A percentile compares a stretch with the other conserved stretches of the same genome.
Evolutionary conservation across 1,140 invertebrate genomes (phyloP).

Genomic region (Tetragnatha versicolor): DNA sequence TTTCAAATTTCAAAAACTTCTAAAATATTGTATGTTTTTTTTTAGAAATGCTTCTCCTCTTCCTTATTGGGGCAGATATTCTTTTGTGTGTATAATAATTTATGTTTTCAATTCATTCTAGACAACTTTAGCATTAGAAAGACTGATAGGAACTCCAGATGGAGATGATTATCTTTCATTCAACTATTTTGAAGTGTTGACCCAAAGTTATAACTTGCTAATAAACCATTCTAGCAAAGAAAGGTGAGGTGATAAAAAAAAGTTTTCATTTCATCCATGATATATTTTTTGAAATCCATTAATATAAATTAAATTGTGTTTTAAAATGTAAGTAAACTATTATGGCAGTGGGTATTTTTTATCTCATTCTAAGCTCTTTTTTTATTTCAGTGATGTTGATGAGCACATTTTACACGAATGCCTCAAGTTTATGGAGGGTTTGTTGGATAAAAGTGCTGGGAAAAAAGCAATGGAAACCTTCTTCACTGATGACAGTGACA

Average conservation of each 20-base stretch:
- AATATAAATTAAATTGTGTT: no score
- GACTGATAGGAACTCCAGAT: slow-evolving; percentile 71
- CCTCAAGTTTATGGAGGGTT: slow-evolving; percentile 81
- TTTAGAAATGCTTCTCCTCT: no score
- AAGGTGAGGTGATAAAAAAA: slow-evolving; percentile 58
- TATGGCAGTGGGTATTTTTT: no score
- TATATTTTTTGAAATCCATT: neutral
- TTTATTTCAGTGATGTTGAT: slow-evolving; percentile 67
- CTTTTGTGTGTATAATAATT: neutral
- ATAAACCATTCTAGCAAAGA: slow-evolving; percentile 62
- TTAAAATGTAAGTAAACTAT: no score
- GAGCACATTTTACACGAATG: slow-evolving; percentile 76
- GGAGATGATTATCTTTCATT: slow-evolving; percentile 71
- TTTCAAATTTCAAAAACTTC: no score
- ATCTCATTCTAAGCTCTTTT: no score
- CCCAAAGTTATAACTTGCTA: slow-evolving; percentile 74
- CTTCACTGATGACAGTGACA: slow-evolving; percentile 67
- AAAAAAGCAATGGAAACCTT: slow-evolving; percentile 82
- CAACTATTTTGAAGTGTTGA: slow-evolving; percentile 72
- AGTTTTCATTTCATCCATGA: neutral
- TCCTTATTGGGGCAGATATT: no score
- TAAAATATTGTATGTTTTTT: no score
- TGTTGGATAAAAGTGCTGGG: slow-evolving; percentile 80
- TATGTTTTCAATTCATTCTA: neutral
- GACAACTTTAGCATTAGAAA: slow-evolving; percentile 64